A percentile compares a stretch with the other conserved stretches of the same genome.
These are phyloP conservation scores for Procambarus virginalis DNA, from an alignment of 1,140 invertebrate species.

Conservation along the genomic window DNA sequence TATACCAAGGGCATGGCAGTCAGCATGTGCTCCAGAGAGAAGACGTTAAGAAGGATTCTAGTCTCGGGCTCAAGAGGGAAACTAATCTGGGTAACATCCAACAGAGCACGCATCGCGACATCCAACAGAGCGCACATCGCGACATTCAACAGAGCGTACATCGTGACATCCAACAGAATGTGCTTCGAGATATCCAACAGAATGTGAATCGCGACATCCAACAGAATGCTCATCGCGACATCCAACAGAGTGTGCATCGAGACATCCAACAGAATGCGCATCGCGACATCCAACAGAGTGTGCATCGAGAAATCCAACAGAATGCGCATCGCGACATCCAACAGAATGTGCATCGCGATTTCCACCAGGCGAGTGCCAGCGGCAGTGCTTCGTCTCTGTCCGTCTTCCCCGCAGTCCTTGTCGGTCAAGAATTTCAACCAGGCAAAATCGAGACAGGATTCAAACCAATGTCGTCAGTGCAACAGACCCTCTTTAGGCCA, in stretches of 20 bases:
- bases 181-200: no score
- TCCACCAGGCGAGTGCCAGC: neutral
- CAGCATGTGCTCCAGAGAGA: constrained; percentile 23
- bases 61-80: neutral
- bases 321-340: neutral
- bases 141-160: no score
- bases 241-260: no score
- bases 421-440: constrained; percentile 41
- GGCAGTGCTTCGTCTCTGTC: neutral
- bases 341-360: neutral
- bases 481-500: constrained; percentile 35
- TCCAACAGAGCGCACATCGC: neutral
- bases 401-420: neutral
- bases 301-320: no score
- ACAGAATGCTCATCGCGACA: no score
- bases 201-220: neutral
- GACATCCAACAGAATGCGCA: neutral
- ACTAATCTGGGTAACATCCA: neutral
- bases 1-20: neutral
- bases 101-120: neutral
- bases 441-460: constrained; percentile 41
- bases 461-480: constrained; percentile 34
- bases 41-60: neutral
- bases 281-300: neutral
- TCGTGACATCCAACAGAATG: no score